Evolutionary conservation across 1,140 invertebrate genomes (phyloP).

Genomic region (Drosophila repletoides): DNA sequence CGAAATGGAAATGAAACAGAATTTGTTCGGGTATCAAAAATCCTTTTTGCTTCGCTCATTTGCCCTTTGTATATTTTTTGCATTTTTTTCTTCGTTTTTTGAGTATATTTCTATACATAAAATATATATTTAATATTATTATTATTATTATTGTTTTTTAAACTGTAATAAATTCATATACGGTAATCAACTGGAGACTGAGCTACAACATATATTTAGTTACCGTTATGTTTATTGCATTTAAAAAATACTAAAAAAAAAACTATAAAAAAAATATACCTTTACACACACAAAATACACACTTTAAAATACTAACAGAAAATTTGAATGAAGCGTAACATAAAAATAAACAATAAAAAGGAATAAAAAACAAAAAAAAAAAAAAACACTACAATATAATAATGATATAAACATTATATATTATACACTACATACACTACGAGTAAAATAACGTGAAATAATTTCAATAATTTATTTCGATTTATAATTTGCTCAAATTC

Average conservation of each 20-base stretch:
- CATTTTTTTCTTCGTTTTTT: too few species aligned
- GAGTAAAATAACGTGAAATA: too few species aligned
- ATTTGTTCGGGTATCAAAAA: too few species aligned
- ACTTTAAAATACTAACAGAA: background rate
- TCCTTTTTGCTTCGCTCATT: constrained; percentile 27
- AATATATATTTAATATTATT: constrained; percentile 45
- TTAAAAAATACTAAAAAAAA: constrained; percentile 22
- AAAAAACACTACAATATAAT: constrained; percentile 5
- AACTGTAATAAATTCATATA: constrained; percentile 65
- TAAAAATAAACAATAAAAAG: too few species aligned
- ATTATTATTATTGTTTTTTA: constrained; percentile 44
- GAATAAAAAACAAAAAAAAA: constrained; percentile 4
- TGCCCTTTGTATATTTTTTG: constrained; percentile 41
- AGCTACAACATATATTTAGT: constrained; percentile 82
- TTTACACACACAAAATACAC: background rate
- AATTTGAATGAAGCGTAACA: too few species aligned
- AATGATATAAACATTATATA: constrained; percentile 3
- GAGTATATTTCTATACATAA: constrained; percentile 34
- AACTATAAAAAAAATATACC: constrained; percentile 8
- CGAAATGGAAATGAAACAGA: constrained; percentile 38
- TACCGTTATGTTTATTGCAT: constrained; percentile 78
- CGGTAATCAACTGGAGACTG: constrained; percentile 81
- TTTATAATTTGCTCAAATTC: background rate
- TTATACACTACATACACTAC: too few species aligned
- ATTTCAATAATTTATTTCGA: constrained; percentile 4